These are phyloP conservation scores for Nesogale talazaci DNA, from an alignment of 2,113 vertebrate species.

Conservation along the genomic window DNA sequence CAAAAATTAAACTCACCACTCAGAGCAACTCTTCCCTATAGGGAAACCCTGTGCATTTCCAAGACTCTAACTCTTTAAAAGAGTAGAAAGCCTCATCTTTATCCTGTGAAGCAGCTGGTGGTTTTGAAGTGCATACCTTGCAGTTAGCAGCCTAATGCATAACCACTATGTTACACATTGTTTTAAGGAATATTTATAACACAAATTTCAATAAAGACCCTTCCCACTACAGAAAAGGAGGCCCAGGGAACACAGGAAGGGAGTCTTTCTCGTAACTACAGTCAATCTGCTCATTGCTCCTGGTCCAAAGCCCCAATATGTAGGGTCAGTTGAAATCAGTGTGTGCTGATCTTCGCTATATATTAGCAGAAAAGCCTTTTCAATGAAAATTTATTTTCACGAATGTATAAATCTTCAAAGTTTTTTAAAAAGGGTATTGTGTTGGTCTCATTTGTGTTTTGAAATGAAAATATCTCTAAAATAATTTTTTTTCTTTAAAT, in stretches of 20 bases:
- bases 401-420: neutral
- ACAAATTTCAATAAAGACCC: conserved; percentile 9
- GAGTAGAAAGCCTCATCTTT: too few relatives aligned
- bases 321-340: too few relatives aligned
- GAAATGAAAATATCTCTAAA: conserved; percentile 23
- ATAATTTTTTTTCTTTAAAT: conserved; percentile 37
- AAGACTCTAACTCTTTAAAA: too few relatives aligned
- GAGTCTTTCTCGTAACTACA: neutral
- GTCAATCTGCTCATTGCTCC: neutral
- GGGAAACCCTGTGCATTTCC: too few relatives aligned
- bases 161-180: neutral
- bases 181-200: conserved; percentile 1
- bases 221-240: neutral
- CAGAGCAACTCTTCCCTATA: too few relatives aligned
- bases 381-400: conserved; percentile 17
- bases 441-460: conserved; percentile 29
- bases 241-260: neutral
- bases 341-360: neutral
- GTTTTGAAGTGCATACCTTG: too few relatives aligned
- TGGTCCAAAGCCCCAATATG: neutral
- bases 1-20: too few relatives aligned
- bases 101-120: too few relatives aligned
- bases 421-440: neutral
- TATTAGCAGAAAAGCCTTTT: conserved; percentile 26
- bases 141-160: too few relatives aligned